Evolutionary conservation across 2,113 vertebrate species (phyloP), one percentile per base, ranked within the genome.

Genomic region (Cavia aperea): DNA sequence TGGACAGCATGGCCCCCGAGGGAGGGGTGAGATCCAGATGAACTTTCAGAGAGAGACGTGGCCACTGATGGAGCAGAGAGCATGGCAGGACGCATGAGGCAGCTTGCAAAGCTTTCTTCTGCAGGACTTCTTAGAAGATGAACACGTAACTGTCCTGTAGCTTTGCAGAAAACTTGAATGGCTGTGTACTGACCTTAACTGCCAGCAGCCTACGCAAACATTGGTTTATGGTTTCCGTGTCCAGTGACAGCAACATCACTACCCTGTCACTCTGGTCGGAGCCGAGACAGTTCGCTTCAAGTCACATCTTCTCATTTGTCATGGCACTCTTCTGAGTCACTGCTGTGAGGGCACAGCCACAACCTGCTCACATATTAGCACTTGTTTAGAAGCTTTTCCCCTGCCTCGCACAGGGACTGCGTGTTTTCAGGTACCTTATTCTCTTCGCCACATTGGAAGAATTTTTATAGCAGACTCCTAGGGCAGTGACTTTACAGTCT

Each of bases 351-450:
- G 82, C 54, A 36, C n/a, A 7, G 36, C 75, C 54, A 51, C 46
- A 60, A 3, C n/a, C 62, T n/a, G 21, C 18, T 33, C 89, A 92
- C 73, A 31, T 4, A 13, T 90, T 4, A 88, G 60, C 46, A 54
- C 89, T 85, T 96, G 85, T 73, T 68, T 73, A 66, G 66, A 82
- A 83, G 9, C 60, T 26, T 62, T 90, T 90, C 85, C 77, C 7
- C 81, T 77, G 15, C 36, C 58, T 43, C 21, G 4, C 66, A 13
- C 78, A 81, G 31, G 31, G 15, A 83, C 46, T 73, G 39, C 21
- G 12, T 23, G 7, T 10, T 73, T 68, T 84, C 18, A 92, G n/a
- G n/a, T 79, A 1, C 4, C 31, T 79, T 56, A 46, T 91, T 82
- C 56, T 72, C 31, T 79, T 49, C 9, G 54, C 13, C 63, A 18